phyloP scores from a whole-genome alignment of 1,140 invertebrate genomes.

The Harlomillsia oculata region DNA sequence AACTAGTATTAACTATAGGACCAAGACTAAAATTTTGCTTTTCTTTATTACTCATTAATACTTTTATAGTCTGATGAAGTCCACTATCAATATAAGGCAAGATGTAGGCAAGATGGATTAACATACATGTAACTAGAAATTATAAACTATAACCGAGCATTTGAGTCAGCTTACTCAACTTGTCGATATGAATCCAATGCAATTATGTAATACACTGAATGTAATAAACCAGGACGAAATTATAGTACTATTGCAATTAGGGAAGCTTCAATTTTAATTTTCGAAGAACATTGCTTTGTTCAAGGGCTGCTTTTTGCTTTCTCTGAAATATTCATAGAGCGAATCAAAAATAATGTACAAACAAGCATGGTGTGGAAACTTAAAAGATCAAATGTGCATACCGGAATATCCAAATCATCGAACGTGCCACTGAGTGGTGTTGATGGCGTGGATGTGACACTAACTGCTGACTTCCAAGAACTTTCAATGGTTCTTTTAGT shows the following conservation, averaged over 20 bases:
- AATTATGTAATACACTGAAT: too few relatives aligned
- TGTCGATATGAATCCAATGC: too few relatives aligned
- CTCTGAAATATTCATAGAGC: conserved; percentile 39
- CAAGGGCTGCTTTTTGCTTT: conserved; percentile 46
- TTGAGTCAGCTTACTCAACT: too few relatives aligned
- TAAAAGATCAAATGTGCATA: conserved; percentile 1
- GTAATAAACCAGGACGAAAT: too few relatives aligned
- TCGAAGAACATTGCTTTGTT: conserved; percentile 45
- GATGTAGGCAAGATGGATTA: too few relatives aligned
- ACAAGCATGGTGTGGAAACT: background rate
- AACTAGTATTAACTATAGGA: too few relatives aligned
- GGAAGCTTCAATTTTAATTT: conserved; percentile 41
- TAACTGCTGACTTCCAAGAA: conserved; percentile 2
- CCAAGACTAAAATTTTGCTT: too few relatives aligned
- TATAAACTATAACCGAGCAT: too few relatives aligned
- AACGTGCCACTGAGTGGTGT: background rate
- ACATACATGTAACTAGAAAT: too few relatives aligned
- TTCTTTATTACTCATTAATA: too few relatives aligned
- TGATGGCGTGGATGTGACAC: background rate
- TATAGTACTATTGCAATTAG: background rate
- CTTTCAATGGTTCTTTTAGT: background rate
- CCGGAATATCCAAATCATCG: background rate
- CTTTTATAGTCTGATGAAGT: too few relatives aligned
- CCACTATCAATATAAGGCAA: too few relatives aligned
- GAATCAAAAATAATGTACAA: conserved; percentile 4